A percentile compares a stretch with the other conserved stretches of the same genome.
Evolutionary conservation across 1,140 invertebrate genomes (phyloP).

Genomic region (Gonioctena quinquepunctata): DNA sequence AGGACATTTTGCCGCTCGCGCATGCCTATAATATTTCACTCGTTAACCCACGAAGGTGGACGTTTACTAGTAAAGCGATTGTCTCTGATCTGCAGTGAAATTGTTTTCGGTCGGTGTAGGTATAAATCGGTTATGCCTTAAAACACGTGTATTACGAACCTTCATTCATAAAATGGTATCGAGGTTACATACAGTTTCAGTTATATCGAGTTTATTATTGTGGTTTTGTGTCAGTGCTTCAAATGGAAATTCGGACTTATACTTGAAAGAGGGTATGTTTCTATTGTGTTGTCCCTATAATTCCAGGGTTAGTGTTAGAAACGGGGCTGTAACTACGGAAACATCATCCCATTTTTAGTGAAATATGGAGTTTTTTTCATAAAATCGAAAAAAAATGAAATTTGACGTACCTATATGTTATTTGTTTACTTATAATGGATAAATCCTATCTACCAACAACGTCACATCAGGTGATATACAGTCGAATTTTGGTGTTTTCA

Average conservation of each 20-base stretch:
- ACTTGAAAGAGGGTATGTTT: conserved; percentile 36
- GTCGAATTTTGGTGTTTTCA: not conserved
- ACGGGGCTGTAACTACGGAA: not conserved
- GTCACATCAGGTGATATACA: conserved; percentile 19
- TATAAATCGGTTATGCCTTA: conserved; percentile 46
- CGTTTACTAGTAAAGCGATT: conserved; percentile 19
- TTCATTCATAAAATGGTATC: conserved; percentile 36
- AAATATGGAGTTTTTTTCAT: not conserved
- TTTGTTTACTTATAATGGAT: conserved; percentile 20
- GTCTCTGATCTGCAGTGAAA: conserved; percentile 37
- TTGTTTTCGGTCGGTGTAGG: conserved; percentile 24
- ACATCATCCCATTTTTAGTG: not conserved
- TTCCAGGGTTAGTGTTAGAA: not conserved
- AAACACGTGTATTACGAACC: conserved; percentile 37
- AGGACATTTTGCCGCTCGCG: conserved; percentile 25
- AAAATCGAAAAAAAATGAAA: not conserved
- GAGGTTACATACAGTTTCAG: conserved; percentile 28
- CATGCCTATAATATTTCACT: conserved; percentile 13
- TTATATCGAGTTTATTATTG: conserved; percentile 24
- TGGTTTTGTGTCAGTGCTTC: conserved; percentile 41
- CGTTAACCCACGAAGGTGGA: conserved; percentile 35
- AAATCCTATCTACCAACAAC: not conserved
- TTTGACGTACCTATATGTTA: not conserved
- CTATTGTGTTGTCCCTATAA: conserved; percentile 11
- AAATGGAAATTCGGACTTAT: conserved; percentile 32